Base-by-base conservation (phyloP, 2,113 vertebrate genomes). In the Aphyosemion australe region DNA sequence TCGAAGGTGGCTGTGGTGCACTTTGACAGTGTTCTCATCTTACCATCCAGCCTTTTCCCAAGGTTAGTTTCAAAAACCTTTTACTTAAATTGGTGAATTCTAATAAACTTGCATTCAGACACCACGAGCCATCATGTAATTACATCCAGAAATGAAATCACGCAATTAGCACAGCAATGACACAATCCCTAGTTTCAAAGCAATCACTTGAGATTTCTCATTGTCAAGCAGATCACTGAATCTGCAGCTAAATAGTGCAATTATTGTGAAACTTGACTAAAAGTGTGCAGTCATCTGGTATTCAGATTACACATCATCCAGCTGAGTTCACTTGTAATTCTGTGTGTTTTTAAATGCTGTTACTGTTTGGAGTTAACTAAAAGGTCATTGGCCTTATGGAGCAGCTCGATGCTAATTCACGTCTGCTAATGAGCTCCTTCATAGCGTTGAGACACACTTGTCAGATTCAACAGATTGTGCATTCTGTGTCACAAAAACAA, bases 11-110 rank as follows among this genome's bases (percentile, higher is more conserved):
- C 70, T 54, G 69, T 62, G 20, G 51, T 18, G 51, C 58, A 19
- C 45, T 64, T 67, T 42, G 61, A 9, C 31, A 59, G 48, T 6
- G 50, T 39, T 61, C 19, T 47, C 12, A 16, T 60, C 63, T 68
- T 45, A 64, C 47, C 19, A 51, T 54, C 66, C 14, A 18, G 69
- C 48, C 64, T 72, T 62, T 51, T 55, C 14, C 57, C 61, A 76
- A 76, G 76, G 80, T 75, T 69, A 74, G 66, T 47, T 41, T 10
- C 45, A 55, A 73, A 65, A 72, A 67, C 74, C 21, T 50, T 76
- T 46, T 18, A 41, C 61, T 49, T 52, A 66, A 61, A 54, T 46
- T 48, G 48, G 46, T 5, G 37, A 18, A 72, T 68, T 49, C 43
- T 60, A 74, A 69, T 16, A 41, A 18, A 31, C 26, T 1, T 31